Base-by-base conservation (phyloP, 53 echinoderm and acorn worm genomes). In the Mesocentrotus franciscanus region DNA sequence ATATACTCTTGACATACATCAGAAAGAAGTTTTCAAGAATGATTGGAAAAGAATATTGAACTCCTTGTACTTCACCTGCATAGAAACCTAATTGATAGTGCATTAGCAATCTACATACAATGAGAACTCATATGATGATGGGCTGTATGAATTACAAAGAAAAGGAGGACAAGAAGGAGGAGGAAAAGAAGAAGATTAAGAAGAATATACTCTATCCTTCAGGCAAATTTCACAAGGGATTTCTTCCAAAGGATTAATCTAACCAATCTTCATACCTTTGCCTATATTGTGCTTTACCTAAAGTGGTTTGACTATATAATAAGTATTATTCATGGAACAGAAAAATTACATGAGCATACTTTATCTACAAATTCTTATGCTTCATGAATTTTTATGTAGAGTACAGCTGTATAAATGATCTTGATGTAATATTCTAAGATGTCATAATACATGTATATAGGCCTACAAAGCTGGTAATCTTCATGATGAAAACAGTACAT, bases 11-110 rank as follows among this genome's bases (percentile, higher is more conserved):
- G 84, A 84, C 84, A 84, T 84, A 84, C 84, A 49, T 87, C n/a
- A 59, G n/a, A 87, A 58, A 57, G 57, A 87, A 87, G 58, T 87
- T 87, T 87, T 87, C 27, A 58, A 58, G 58, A 57, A 87, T 87
- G 87, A 87, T 87, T 58, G 10, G 87, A 87, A 87, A 87, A 87
- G 87, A 87, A 87, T 87, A 87, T 87, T 87, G 87, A 87, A 87
- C 87, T 58, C 14, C 2, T 59, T n/a, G 49, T 9, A 57, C 87
- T 87, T 57, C 87, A 87, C 56, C 58, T 27, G 29, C 87, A 11
- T 58, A 2, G 87, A 58, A 34, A 87, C 58, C 87, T 11, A 58
- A 26, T 87, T 27, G 15, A 58, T 27, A 57, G 87, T 29, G 58
- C 87, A n/a, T 59, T 42, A 57, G n/a, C 58, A 58, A 58, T 57